Percentiles rank a stretch among this genome's conserved stretches.
phyloP scores from a whole-genome alignment of 2,113 vertebrate species.

The Limnothrissa miodon region DNA sequence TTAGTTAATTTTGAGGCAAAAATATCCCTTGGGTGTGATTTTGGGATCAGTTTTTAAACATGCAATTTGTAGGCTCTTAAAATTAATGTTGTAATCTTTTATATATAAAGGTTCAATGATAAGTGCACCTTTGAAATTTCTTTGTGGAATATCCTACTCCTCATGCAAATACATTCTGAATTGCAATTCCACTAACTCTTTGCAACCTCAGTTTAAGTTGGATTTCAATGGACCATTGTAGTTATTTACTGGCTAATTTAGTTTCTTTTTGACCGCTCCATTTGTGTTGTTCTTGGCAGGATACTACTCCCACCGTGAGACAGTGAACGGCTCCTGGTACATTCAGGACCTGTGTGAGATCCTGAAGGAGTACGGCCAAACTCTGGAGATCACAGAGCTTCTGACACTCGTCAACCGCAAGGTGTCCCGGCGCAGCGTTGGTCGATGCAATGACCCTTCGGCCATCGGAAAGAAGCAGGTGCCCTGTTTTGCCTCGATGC shows the following conservation, averaged over 20 bases:
- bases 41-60: too few relatives aligned
- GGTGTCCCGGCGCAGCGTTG: constrained; percentile 82
- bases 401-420: constrained; percentile 92
- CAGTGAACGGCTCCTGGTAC: constrained; percentile 89
- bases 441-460: constrained; percentile 48
- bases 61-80: too few relatives aligned
- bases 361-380: constrained; percentile 73
- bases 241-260: neutral
- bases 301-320: constrained; percentile 93
- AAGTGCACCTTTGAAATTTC: too few relatives aligned
- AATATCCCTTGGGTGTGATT: too few relatives aligned
- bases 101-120: too few relatives aligned
- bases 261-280: neutral
- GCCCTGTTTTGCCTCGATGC: constrained; percentile 95
- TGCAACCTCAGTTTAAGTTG: neutral
- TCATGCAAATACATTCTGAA: too few relatives aligned
- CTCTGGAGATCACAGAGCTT: constrained; percentile 89
- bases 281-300: constrained; percentile 67
- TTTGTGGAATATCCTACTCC: too few relatives aligned
- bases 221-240: neutral
- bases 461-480: constrained; percentile 93
- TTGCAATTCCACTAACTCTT: too few relatives aligned
- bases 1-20: too few relatives aligned
- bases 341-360: constrained; percentile 89
- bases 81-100: too few relatives aligned